phyloP scores from a whole-genome alignment of 2,797 vertebrate genomes.

The Girardinus metallicus region DNA sequence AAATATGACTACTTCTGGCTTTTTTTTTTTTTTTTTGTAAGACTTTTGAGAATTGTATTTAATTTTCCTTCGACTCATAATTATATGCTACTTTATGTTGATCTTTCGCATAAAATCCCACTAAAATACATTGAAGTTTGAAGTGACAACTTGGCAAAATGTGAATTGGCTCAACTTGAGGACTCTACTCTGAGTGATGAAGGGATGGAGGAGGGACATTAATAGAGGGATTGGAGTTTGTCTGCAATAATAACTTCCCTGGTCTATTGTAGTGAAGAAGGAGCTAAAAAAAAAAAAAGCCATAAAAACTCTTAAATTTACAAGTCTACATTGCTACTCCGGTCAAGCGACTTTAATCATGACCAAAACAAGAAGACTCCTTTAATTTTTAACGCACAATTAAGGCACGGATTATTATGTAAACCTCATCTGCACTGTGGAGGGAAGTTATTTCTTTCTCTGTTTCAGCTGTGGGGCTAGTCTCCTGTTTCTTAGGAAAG shows the following conservation, averaged over 20 bases:
- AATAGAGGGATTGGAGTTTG: not conserved
- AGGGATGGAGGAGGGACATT: not conserved
- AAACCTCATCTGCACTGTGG: not conserved
- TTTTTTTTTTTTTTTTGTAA: not conserved
- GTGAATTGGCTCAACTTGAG: not conserved
- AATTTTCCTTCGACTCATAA: not conserved
- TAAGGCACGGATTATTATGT: too few species aligned
- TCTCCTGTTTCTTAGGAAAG: not conserved
- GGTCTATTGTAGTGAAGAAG: not conserved
- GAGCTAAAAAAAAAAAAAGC: not conserved
- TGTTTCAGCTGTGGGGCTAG: not conserved
- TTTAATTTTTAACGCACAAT: too few species aligned
- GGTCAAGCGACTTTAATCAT: not conserved
- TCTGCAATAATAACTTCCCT: not conserved
- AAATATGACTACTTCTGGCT: not conserved
- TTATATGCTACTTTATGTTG: not conserved
- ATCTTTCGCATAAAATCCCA: not conserved
- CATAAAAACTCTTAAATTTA: not conserved
- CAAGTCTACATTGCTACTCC: not conserved
- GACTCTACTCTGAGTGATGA: not conserved
- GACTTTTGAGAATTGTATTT: not conserved
- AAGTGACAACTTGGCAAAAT: not conserved
- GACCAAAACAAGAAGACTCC: not conserved
- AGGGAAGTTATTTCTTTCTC: not conserved
- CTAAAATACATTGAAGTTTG: not conserved